Evolutionary conservation across 2,888 invertebrate species (phyloP), one percentile per base, ranked within the genome.

Genomic region (Pristionchus japonicus): DNA sequence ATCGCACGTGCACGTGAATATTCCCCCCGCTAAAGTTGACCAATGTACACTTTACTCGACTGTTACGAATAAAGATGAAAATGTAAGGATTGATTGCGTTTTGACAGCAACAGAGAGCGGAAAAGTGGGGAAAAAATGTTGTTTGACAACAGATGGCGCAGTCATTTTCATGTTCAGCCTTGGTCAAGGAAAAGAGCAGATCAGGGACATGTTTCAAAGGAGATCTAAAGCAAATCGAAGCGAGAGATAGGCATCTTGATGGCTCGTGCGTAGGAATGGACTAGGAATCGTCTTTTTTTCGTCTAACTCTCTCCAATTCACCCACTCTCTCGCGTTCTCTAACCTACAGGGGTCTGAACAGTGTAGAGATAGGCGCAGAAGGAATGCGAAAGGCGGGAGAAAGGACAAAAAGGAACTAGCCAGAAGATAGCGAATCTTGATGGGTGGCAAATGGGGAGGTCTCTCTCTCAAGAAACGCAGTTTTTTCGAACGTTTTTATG

Each of bases 11-110:
- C 34, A 13, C 77, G 47, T 77, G 47, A 77, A 77, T 77, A 77
- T 27, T 77, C 77, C 27, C 27, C 23, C 27, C 77, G 43, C n/a
- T n/a, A 40, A 40, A n/a, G n/a, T n/a, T 77, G 77, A 47, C 77
- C 40, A 43, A 47, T 77, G 77, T 77, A 77, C 77, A 77, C 77
- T 77, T 9, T 57, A 77, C 77, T 77, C 77, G 77, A 77, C 17
- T 77, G 77, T 77, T 77, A 77, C 13, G 77, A 37, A 77, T 77
- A 77, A 77, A 77, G 43, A 13, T n/a, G 57, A 57, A 57, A 57
- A 57, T 57, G 6, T 6, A 57, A n/a, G 17, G n/a, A 57, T 6
- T 4, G 11, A 57, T 4, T 57, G n/a, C 17, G 17, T 23, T 23
- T 57, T 17, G 57, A 57, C 23, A 57, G n/a, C 6, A 20, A 57